Base-by-base conservation (phyloP, 2,888 invertebrate genomes). In the Heliconius ismenius region DNA sequence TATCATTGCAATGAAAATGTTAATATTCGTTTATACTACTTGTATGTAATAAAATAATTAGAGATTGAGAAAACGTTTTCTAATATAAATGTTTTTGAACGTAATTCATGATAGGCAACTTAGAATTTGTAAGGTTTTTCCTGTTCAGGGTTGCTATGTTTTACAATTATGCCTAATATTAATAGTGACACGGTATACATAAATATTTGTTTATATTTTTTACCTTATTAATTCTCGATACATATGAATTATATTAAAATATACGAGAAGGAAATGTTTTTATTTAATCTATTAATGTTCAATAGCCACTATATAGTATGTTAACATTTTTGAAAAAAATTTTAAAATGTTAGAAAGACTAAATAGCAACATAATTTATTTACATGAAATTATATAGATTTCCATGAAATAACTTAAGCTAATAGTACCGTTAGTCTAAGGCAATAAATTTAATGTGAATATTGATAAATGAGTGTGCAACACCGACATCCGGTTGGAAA, bases 401-500 rank as follows among this genome's bases (percentile, higher is more conserved):
- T 58, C 3, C 28, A n/a, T 70, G 7, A n/a, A 54, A n/a, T 32
- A 18, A n/a, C 1, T 49, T 3, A 21, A 70, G n/a, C 1, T 70
- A 54, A 28, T 67, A 18, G 6, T 11, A 49, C 7, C 9, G 18
- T 58, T 36, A 70, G 7, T n/a, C n/a, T 32, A 15, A 70, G 15
- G 32, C 36, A 58, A 58, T 28, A 49, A 24, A 36, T 58, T 36
- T 11, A n/a, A 60, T 69, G 36, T 64, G 63, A 36, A 49, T 63
- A 63, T 43, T 7, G 13, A 24, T 74, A 68, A 76, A 64, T 58
- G 18, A 28, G 68, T 88, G 15, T 85, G 84, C 84, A 91, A 86
- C 87, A 89, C 88, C 84, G 75, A 81, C 79, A 87, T 92, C 91
- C 92, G 90, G 90, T 87, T 87, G 82, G 85, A 84, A 86, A 82